Evolutionary conservation across 2,113 vertebrate species (phyloP).

Genomic region (Salvelinus namaycush): DNA sequence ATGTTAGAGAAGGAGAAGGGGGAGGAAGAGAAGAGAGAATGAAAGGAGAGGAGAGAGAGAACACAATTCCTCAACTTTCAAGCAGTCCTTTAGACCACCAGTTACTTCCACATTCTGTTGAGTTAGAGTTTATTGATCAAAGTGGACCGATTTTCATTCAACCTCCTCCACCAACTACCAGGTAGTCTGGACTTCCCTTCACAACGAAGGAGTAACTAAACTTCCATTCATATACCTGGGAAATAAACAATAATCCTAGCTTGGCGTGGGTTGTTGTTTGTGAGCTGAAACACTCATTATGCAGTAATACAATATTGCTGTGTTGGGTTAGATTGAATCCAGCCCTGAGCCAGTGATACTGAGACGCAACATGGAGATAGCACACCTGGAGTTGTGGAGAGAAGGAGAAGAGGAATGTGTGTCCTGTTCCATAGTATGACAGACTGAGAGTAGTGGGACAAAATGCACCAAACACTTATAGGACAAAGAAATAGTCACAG

Average conservation of each 20-base stretch:
- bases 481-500: no score
- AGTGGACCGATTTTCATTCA: neutral
- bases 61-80: neutral
- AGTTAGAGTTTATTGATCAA: neutral
- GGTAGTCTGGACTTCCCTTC: constrained; percentile 30
- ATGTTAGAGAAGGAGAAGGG: neutral
- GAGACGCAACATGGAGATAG: constrained; percentile 9
- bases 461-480: constrained; percentile 60
- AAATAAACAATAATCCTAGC: no score
- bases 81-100: neutral
- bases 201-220: constrained; percentile 7
- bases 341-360: neutral
- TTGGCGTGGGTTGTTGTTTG: no score
- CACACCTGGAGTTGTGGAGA: constrained; percentile 75
- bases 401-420: constrained; percentile 80
- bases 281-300: no score
- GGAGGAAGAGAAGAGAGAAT: neutral
- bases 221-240: no score
- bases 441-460: constrained; percentile 59
- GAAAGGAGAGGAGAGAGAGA: neutral
- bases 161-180: constrained; percentile 37
- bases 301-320: no score
- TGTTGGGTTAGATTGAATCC: no score
- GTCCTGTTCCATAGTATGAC: constrained; percentile 75
- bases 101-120: neutral